Evolutionary conservation across 2,888 invertebrate species (phyloP), one percentile per base, ranked within the genome.

Genomic region (Eupithecia subumbrata): DNA sequence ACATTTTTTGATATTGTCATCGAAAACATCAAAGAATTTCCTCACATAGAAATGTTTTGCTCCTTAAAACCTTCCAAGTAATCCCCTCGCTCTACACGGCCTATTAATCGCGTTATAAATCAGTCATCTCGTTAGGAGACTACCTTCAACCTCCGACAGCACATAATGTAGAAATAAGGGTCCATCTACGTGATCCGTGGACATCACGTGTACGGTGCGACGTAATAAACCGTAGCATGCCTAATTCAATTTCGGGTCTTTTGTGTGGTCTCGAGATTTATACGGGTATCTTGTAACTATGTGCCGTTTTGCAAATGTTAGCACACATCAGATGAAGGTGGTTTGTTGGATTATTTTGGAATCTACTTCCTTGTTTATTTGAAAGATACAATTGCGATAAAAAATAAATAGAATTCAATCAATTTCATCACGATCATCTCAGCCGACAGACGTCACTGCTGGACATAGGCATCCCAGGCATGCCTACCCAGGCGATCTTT

Each of bases 181-280:
- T 80, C 80, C 83, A 85, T 86, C 84, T 87, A 79, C 82, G 87
- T 86, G 85, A 86, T 76, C 76, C 81, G 88, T 84, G 82, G 81
- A 84, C 85, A 85, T 86, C 87, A 91, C 91, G 92, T 60, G 22
- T 91, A 90, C 90, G 91, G 73, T 85, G 82, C 81, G 84, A 86
- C 78, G 84, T 89, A 90, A 86, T 89, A 88, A 88, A 89, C 88
- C 90, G 89, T 85, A 86, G 88, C 88, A 92, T 89, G 86, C 88
- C 89, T 92, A 92, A 93, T 92, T 92, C 91, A 92, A 92, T 92
- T 92, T 91, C 88, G 86, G 90, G 85, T 84, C 85, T 85, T 89
- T 68, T 68, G 68, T 90, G 88, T 88, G 84, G 80, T 75, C 81
- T 82, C 82, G 84, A 87, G 87, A 89, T 90, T 88, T 89, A 88